Conservation (phyloP, 2,113 vertebrate species). For the Promerops cafer region DNA sequence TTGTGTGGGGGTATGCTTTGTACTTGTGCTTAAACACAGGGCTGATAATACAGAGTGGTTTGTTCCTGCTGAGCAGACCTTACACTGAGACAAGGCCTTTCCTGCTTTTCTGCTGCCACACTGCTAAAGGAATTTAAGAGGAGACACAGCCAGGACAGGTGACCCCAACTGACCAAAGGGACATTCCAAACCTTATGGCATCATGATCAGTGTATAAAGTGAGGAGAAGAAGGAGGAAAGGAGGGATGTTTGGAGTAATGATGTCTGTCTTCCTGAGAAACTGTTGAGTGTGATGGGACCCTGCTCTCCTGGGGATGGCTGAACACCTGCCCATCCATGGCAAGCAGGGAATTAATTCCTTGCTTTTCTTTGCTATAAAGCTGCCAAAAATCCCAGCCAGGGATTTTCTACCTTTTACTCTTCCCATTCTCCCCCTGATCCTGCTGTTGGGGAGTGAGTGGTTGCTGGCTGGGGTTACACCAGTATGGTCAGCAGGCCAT, state of each 20-base stretch:
- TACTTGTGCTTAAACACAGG: neutral
- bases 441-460: neutral
- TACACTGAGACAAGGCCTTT: neutral
- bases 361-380: neutral
- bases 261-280: neutral
- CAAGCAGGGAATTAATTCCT: neutral
- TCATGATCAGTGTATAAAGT: no score
- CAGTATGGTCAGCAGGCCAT: neutral
- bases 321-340: neutral
- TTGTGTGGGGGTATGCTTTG: neutral
- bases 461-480: neutral
- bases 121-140: neutral
- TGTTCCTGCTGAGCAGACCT: neutral
- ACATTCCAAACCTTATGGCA: neutral
- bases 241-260: neutral
- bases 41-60: neutral
- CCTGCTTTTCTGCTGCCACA: neutral
- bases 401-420: neutral
- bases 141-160: neutral
- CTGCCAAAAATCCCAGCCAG: neutral
- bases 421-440: neutral
- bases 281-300: fast-evolving
- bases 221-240: neutral
- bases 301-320: neutral
- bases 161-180: neutral